Conservation (phyloP, 2,888 invertebrate genomes). For the Erpobdella octoculata region DNA sequence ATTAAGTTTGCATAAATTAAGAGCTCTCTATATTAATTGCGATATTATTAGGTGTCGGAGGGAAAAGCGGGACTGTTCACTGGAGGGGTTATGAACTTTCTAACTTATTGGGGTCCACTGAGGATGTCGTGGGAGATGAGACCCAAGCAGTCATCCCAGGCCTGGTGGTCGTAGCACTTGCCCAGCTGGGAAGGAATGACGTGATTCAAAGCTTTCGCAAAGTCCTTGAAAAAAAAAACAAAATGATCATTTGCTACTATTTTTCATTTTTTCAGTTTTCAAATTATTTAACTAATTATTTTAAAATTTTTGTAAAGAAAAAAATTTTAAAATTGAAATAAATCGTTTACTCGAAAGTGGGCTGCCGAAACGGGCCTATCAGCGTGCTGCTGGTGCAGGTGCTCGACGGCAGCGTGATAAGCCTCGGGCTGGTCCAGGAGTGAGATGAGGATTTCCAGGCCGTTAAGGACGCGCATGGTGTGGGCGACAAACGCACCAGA, state of each 20-base stretch:
- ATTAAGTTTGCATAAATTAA: no score
- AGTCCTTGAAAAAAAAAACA: not conserved
- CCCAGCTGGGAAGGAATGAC: constrained; percentile 31
- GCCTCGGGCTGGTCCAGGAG: constrained; percentile 21
- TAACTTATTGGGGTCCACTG: no score
- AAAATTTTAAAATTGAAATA: no score
- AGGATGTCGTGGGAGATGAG: no score
- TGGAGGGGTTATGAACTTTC: no score
- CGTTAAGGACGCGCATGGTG: constrained; percentile 21
- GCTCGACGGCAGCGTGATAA: constrained; percentile 25
- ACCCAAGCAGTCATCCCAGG: constrained; percentile 28
- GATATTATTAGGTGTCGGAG: no score
- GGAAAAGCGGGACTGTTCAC: no score
- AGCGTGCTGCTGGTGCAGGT: constrained; percentile 22
- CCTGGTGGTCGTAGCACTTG: constrained; percentile 31
- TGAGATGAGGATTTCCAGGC: constrained; percentile 25
- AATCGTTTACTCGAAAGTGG: no score
- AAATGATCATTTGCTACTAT: not conserved
- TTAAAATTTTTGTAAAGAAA: no score
- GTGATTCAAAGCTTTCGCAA: constrained; percentile 21
- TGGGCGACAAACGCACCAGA: constrained; percentile 25
- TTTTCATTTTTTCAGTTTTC: not conserved
- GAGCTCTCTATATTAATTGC: no score
- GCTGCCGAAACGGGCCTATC: constrained; percentile 21
- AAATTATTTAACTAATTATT: not conserved